A percentile compares a stretch with the other conserved stretches of the same genome.
phyloP scores from a whole-genome alignment of 2,888 invertebrate genomes.

The Erebia palarica region DNA sequence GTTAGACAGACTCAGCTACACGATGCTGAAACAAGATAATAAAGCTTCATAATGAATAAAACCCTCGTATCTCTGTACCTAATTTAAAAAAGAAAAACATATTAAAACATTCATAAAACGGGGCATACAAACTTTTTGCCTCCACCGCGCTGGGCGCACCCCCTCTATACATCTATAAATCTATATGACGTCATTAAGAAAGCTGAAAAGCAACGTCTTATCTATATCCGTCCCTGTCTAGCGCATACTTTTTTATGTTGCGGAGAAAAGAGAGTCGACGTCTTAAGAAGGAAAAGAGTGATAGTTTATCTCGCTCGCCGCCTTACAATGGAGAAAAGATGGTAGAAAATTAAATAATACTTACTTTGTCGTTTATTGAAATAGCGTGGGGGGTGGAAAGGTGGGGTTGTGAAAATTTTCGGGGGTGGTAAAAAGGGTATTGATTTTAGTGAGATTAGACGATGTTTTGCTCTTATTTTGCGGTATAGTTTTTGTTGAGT shows the following conservation, averaged over 20 bases:
- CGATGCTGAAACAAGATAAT: conserved; percentile 34
- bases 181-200: conserved; percentile 81
- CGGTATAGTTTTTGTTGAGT: conserved; percentile 34
- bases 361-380: conserved; percentile 82
- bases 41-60: conserved; percentile 34
- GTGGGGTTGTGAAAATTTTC: conserved; percentile 67
- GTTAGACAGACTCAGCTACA: conserved; percentile 21
- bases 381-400: conserved; percentile 49
- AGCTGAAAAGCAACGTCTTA: conserved; percentile 72
- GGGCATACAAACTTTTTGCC: conserved; percentile 71
- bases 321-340: conserved; percentile 81
- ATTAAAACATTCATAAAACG: conserved; percentile 65
- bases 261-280: conserved; percentile 52
- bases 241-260: conserved; percentile 50
- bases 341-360: conserved; percentile 80
- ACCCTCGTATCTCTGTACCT: conserved; percentile 28
- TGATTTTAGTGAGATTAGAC: conserved; percentile 77
- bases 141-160: conserved; percentile 53
- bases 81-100: conserved; percentile 47
- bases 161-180: conserved; percentile 73
- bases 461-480: conserved; percentile 47
- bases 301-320: conserved; percentile 60
- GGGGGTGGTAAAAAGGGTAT: conserved; percentile 79
- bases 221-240: conserved; percentile 64
- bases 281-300: conserved; percentile 67